Base-by-base conservation (phyloP, 2,797 vertebrate species). In the Aselliscus stoliczkanus region DNA sequence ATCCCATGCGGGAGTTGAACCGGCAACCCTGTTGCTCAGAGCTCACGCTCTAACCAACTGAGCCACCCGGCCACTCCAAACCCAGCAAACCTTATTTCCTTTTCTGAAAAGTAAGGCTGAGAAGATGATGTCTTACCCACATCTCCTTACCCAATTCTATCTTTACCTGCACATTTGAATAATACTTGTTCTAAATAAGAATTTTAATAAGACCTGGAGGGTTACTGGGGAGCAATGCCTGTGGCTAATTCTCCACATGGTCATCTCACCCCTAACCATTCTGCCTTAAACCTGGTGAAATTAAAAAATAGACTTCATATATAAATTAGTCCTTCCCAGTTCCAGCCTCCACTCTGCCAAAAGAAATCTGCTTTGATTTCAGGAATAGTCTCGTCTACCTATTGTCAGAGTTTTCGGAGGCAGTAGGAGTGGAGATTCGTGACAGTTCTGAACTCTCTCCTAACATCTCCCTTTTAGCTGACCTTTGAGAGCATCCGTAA, bases 1-100 rank as follows among this genome's bases (percentile, higher is more conserved):
- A n/a, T n/a, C n/a, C n/a, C n/a, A n/a, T n/a, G n/a, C n/a, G n/a
- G n/a, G n/a, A n/a, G n/a, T n/a, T n/a, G n/a, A n/a, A n/a, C n/a
- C n/a, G n/a, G n/a, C n/a, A n/a, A n/a, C n/a, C n/a, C n/a, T n/a
- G n/a, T n/a, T n/a, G n/a, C n/a, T n/a, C n/a, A n/a, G n/a, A n/a
- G n/a, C n/a, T n/a, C n/a, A n/a, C n/a, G n/a, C n/a, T n/a, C n/a
- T n/a, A n/a, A n/a, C n/a, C n/a, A n/a, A n/a, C n/a, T n/a, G n/a
- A n/a, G n/a, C n/a, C n/a, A n/a, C n/a, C n/a, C n/a, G n/a, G n/a
- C n/a, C n/a, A n/a, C 58, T 80, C 69, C 69, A 50, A 54, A 95
- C 31, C 75, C 52, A 73, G 82, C 44, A 80, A 73, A 86, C 91
- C 86, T 91, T 90, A 76, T 52, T 88, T 95, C 54, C 77, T 90